Base-by-base conservation (phyloP, 2,888 invertebrate species). In the Ochropleura plecta region DNA sequence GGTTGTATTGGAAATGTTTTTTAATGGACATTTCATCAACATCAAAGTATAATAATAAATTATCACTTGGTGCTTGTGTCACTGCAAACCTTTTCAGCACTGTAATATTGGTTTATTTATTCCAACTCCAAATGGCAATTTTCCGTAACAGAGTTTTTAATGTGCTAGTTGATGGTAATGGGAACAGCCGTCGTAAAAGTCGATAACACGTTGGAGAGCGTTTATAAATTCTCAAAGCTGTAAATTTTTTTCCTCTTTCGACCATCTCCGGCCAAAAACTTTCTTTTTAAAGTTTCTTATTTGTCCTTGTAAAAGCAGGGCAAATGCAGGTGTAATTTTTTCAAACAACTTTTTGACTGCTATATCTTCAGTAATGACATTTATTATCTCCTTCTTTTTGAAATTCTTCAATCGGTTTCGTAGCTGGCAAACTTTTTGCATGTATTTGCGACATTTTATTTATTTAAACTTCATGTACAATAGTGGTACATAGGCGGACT, bases 11-110 rank as follows among this genome's bases (percentile, higher is more conserved):
- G 6, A 69, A 46, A 57, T 69, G 69, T 46, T 69, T 69, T 69
- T 69, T 69, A 14, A 69, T 55, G 48, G 69, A 69, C 69, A 69
- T 55, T 57, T 69, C 69, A 59, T 69, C 69, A 69, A 69, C 69
- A 69, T 57, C 40, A 69, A 57, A 55, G 20, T 59, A 44, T 69
- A 69, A 55, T 55, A 53, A 59, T 69, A n/a, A n/a, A n/a, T n/a
- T 69, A 55, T 69, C 69, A 44, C 20, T 42, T 55, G 42, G 46
- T 46, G 53, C 16, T 59, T 69, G 59, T 44, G 55, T 69, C 44
- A 46, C 59, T 55, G 20, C 46, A 55, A 46, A 55, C 20, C 46
- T 69, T 59, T 69, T 69, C 40, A 59, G n/a, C 60, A 62, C 18
- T 42, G 42, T 62, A 62, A 62, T 12, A 62, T 62, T 62, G 57